Percentiles rank a stretch among this genome's conserved stretches.
Evolutionary conservation across 2,888 invertebrate species (phyloP).

Genomic region (Danaus chrysippus): DNA sequence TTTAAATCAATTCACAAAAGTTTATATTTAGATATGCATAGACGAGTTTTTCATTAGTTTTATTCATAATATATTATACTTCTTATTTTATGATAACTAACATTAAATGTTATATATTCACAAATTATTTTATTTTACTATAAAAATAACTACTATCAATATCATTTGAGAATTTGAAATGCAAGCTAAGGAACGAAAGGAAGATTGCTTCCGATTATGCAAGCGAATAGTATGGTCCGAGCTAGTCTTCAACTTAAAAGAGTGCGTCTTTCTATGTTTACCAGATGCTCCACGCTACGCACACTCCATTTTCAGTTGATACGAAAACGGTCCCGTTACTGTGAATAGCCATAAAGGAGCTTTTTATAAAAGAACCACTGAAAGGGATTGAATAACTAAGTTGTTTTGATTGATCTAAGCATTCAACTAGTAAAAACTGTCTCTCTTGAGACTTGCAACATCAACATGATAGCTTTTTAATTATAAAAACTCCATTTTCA

Average conservation of each 20-base stretch:
- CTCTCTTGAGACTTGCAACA: too few species aligned
- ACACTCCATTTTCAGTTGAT: too few species aligned
- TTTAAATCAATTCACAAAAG: too few species aligned
- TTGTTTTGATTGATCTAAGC: too few species aligned
- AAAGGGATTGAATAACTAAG: too few species aligned
- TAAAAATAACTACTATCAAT: constrained; percentile 21
- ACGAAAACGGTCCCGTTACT: too few species aligned
- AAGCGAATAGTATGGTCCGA: constrained; percentile 36
- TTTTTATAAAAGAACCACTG: constrained; percentile 22
- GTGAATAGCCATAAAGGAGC: constrained; percentile 43
- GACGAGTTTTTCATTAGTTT: too few species aligned
- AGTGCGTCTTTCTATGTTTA: constrained; percentile 72
- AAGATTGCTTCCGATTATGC: constrained; percentile 58
- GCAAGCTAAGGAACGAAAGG: constrained; percentile 22
- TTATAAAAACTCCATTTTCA: too few species aligned
- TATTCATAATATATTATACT: neutral
- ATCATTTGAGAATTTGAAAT: constrained; percentile 28
- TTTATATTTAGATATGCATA: too few species aligned
- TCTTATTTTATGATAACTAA: constrained; percentile 19
- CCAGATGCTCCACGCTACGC: too few species aligned
- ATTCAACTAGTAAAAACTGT: constrained; percentile 1
- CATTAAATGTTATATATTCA: neutral
- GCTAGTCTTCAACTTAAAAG: too few species aligned
- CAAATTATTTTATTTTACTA: constrained; percentile 13
- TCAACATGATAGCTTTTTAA: neutral